Base-by-base conservation (phyloP, 1,140 invertebrate species). In the Scaptomyza graminum region DNA sequence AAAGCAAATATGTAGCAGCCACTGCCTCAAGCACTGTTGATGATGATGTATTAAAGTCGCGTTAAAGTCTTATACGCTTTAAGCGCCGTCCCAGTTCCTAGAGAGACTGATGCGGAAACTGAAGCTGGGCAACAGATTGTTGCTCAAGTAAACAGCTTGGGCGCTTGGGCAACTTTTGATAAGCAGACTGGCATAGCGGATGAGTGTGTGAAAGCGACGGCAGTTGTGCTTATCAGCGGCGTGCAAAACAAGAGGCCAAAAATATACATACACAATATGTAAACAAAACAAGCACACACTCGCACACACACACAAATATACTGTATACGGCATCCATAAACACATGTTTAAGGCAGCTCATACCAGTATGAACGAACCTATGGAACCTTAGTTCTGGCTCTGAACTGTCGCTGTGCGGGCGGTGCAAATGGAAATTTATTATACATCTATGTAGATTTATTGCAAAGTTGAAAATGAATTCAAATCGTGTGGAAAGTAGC, bases 221-320 rank as follows among this genome's bases (percentile, higher is more conserved):
- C 56, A 28, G 28, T 31, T 2, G 34, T 56, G 65, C 82, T 85
- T 85, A 85, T 85, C 82, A 79, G 76, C 74, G 43, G 52, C 74
- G 71, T 81, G 82, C 82, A 85, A 85, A 85, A 85, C 82, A 85
- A 87, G 82, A 85, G 82, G 82, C 82, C 82, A 85, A 85, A 85
- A 81, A 81, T 74, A 78, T 80, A 87, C 87, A 66, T 80, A 84
- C 76, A 85, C 72, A 85, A 85, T 85, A 87, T 85, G 81, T 85
- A 85, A 87, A 87, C 81, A 85, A 44, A 5, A 31, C 5, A 31
- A 31, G 28, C 28, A 31, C 28, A 31, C 5, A 31, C 28, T 6
- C 28, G 1, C 41, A 55, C 25, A 44, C 5, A 54, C 25, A 37
- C 16, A 31, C 12, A 62, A 6, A 22, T 63, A 13, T 50, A 31